Evolutionary conservation across 2,888 invertebrate genomes (phyloP), one percentile per base, ranked within the genome.

Genomic region (Liopterus haemorrhoidalis): DNA sequence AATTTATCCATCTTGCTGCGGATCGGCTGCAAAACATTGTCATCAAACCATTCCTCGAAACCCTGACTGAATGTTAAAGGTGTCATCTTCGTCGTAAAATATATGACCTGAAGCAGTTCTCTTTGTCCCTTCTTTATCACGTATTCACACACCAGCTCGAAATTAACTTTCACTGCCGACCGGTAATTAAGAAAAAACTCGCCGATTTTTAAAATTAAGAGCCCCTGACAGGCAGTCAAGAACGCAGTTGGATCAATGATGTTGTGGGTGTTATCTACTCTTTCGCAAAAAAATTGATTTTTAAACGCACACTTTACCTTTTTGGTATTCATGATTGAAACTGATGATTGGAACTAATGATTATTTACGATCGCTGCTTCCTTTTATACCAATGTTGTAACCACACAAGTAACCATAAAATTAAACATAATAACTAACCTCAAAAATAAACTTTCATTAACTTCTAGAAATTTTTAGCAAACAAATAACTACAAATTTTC

Each of bases 1-100:
- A 53, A 55, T 40, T 53, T 52, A 30, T 52, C 50, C 8, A 55
- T 9, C 1, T 41, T 9, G 14, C 37, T 36, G 3, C 50, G 21
- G 15, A 46, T 50, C 11, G 38, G 38, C 1, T 25, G 21, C 9
- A 44, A 30, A 2, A 53, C 33, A 5, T 46, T 11, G 0, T 33
- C 14, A 1, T 27, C 3, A 30, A 48, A 53, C 49, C 50, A 53
- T 12, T 6, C 11, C 4, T 11, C 2, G 16, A 38, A 38, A 27
- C 27, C 12, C 14, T 38, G 16, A 8, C 14, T 38, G 9, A 38
- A 5, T 9, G 38, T 38, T 14, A 38, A 16, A 11, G 25, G 25
- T 15, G 25, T 27, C 38, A 38, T 38, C 16, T 37, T 38, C 16
- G 27, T 14, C n/a, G 12, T 2, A 19, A 27, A 27, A 27, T 18